Evolutionary conservation across 2,888 invertebrate species (phyloP), one percentile per base, ranked within the genome.

Genomic region (Arrhopalites spinosus): DNA sequence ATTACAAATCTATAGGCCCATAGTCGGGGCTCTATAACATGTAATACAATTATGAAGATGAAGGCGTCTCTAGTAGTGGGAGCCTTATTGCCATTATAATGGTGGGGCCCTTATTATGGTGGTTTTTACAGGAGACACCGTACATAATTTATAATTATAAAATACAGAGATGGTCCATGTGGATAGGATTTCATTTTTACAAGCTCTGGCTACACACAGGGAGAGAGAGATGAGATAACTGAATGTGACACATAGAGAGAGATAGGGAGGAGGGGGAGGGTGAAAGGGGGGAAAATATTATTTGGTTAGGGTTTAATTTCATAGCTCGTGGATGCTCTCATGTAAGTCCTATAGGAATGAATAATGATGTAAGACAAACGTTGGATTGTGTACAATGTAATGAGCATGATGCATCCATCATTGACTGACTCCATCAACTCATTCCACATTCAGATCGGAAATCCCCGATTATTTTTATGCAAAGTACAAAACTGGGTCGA

Each of bases 381-480:
- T n/a, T 66, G 43, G 17, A 43, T 15, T n/a, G n/a, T n/a, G 13
- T 2, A 20, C 23, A 66, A 43, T 66, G 66, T 36, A 43, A 68
- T 63, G 59, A 59, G 59, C 2, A 70, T 70, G 70, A 56, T 56
- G 70, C 70, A 70, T 70, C 59, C 8, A 70, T 70, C 56, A 70
- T 70, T 5, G 29, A 53, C n/a, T 69, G 53, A 69, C 69, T 69
- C 50, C 17, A 25, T n/a, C 17, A 8, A 5, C 17, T 17, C 15
- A 15, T 50, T 17, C 3, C 15, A 11, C 50, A 64, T 36, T n/a
- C 15, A 30, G 43, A 70, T 70, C 36, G 70, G 59, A 70, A 70
- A 56, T 70, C 56, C 59, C 23, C 25, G 70, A 70, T 70, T 64
- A 64, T 64, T 64, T 73, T 73, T 73, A 73, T 73, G 73, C 73